Evolutionary conservation across 2,113 vertebrate species (phyloP).

Genomic region (Gymnobelideus leadbeateri): DNA sequence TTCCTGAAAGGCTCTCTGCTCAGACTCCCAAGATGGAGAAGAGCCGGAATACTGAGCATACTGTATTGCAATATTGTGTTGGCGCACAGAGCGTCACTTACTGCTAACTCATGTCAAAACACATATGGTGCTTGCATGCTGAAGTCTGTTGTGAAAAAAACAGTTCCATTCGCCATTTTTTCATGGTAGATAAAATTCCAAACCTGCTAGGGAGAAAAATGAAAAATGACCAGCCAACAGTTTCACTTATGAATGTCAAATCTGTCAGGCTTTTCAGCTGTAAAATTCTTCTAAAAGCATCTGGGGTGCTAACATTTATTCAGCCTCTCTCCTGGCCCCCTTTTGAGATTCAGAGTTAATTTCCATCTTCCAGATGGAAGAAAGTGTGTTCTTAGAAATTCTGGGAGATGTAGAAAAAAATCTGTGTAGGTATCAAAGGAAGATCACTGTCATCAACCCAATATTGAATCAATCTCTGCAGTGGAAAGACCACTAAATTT

Average conservation of each 20-base stretch:
- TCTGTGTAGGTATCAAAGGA: not conserved
- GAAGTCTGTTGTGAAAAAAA: constrained; percentile 7
- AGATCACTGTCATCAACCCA: not conserved
- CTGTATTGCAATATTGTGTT: not conserved
- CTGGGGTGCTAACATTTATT: not conserved
- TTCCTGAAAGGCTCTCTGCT: not conserved
- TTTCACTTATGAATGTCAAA: not conserved
- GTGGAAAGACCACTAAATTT: not conserved
- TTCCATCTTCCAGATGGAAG: not conserved
- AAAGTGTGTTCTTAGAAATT: not conserved
- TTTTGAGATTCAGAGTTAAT: not conserved
- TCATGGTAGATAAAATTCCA: constrained; percentile 6
- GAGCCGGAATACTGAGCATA: not conserved
- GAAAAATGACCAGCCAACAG: constrained; percentile 8
- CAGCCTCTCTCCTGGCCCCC: not conserved
- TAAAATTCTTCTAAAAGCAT: not conserved
- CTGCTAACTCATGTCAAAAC: not conserved
- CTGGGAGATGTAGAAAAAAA: not conserved
- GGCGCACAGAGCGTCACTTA: not conserved
- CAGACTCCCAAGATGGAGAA: not conserved
- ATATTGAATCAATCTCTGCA: not conserved
- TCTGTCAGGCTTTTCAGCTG: not conserved
- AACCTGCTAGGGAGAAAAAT: constrained; percentile 2
- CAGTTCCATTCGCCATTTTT: not conserved
- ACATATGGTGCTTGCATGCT: constrained; percentile 8